Conservation (phyloP, 2,113 vertebrate species). For the Rhadina sibilatrix region DNA sequence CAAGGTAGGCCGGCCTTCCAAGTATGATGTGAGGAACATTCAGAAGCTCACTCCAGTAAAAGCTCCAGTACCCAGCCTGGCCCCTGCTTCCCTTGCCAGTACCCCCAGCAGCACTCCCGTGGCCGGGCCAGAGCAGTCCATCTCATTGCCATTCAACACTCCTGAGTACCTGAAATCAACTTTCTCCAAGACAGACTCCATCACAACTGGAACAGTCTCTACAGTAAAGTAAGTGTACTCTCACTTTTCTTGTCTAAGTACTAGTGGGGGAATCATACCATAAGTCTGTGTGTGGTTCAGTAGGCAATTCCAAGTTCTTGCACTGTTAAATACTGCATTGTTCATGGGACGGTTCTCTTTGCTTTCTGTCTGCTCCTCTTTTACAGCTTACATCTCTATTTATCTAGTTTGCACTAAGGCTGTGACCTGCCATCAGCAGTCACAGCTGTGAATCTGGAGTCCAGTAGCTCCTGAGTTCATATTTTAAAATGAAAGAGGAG, state of each 20-base stretch:
- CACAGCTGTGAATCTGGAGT: neutral
- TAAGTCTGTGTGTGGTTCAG: neutral
- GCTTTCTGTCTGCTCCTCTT: neutral
- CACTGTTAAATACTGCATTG: neutral
- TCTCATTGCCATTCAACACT: conserved; percentile 86
- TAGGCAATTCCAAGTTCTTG: fast-evolving
- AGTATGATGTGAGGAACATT: conserved; percentile 94
- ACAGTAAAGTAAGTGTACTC: conserved; percentile 91
- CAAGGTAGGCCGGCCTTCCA: conserved; percentile 96
- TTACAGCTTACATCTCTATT: neutral
- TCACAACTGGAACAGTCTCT: conserved; percentile 97
- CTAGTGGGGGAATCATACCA: neutral
- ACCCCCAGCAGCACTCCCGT: conserved; percentile 76
- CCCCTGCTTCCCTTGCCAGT: conserved; percentile 81
- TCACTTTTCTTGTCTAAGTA: neutral
- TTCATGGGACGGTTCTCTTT: neutral
- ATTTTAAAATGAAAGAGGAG: neutral
- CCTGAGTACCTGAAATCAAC: conserved; percentile 95
- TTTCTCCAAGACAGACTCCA: conserved; percentile 99
- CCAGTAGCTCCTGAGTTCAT: neutral
- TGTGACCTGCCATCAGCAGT: neutral
- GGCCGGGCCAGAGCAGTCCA: conserved; percentile 83
- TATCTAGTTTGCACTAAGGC: neutral
- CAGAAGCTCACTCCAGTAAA: conserved; percentile 90
- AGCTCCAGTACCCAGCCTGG: conserved; percentile 78